Evolutionary conservation across 1,140 invertebrate genomes (phyloP).

Genomic region (Neocloeon triangulifer): DNA sequence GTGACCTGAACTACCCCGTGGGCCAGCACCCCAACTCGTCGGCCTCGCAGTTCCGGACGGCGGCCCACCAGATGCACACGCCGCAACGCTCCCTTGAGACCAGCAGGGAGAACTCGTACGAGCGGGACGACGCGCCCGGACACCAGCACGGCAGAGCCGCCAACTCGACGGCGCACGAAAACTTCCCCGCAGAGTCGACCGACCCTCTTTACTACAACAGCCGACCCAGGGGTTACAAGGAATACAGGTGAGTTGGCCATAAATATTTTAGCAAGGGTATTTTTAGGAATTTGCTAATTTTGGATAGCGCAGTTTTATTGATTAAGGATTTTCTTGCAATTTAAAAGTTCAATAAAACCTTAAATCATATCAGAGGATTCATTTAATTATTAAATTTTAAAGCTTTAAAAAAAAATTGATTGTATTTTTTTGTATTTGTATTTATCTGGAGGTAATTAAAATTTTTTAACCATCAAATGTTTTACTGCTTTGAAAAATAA

Average conservation of each 20-base stretch:
- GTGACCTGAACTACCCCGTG: constrained; percentile 85
- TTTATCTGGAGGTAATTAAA: too few species aligned
- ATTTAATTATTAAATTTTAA: too few species aligned
- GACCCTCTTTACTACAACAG: constrained; percentile 82
- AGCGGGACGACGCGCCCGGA: constrained; percentile 40
- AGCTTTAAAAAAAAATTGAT: too few species aligned
- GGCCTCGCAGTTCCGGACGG: constrained; percentile 56
- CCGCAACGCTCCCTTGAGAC: constrained; percentile 57
- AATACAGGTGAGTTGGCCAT: constrained; percentile 19
- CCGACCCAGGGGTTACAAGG: constrained; percentile 42
- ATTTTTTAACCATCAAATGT: too few species aligned
- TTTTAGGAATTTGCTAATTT: too few species aligned
- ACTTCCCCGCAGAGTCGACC: constrained; percentile 40
- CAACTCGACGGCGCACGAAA: constrained; percentile 12
- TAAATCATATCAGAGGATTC: too few species aligned
- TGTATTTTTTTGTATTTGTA: too few species aligned
- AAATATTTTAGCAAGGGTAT: too few species aligned
- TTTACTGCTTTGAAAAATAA: too few species aligned
- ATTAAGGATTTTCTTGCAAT: too few species aligned
- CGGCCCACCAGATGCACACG: constrained; percentile 51
- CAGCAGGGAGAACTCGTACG: constrained; percentile 63
- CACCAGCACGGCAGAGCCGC: constrained; percentile 24
- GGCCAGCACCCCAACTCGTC: constrained; percentile 68
- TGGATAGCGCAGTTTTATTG: too few species aligned
- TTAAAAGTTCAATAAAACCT: too few species aligned